Base-by-base conservation (phyloP, 2,888 invertebrate species). In the Gibbula magus region DNA sequence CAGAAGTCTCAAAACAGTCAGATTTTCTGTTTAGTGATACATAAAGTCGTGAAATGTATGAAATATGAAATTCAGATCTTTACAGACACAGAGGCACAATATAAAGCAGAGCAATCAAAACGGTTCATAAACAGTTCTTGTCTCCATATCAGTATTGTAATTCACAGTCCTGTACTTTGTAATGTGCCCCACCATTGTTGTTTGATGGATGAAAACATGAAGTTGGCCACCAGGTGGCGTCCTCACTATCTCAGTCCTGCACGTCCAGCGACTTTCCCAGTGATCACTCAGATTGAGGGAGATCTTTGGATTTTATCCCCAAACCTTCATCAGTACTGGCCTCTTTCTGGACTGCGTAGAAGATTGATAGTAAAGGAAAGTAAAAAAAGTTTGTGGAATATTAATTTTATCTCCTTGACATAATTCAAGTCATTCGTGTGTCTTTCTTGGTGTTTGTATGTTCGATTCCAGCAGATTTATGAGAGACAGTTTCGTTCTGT, bases 121-220 rank as follows among this genome's bases (percentile, higher is more conserved):
- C 10, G 5, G 45, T 10, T 10, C 10, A 45, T 45, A 10, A 5
- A 13, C 10, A 45, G 1, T 1, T 45, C 45, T 10, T 35, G 7
- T 35, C 4, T 35, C 7, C 35, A 56, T 22, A 22, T 13, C 5
- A 22, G 10, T 35, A 8, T 1, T 35, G 10, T 1, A 13, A 67
- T 67, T 54, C 18, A n/a, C 10, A 70, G 39, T 35, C 20, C 18
- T 8, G n/a, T n/a, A 39, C 35, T 70, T 70, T n/a, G 70, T 70
- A 70, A 70, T 16, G 70, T n/a, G 70, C 70, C 70, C 70, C 70
- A 70, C 70, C 70, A 35, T 70, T 39, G 70, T 20, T 70, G 25
- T 16, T 10, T 32, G 70, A 35, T 67, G 32, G n/a, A 70, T 20
- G 35, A 29, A 32, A 67, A 66, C 7, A 32, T n/a, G 18, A 32